phyloP scores from a whole-genome alignment of 1,140 invertebrate species.

The Cepaea nemoralis region DNA sequence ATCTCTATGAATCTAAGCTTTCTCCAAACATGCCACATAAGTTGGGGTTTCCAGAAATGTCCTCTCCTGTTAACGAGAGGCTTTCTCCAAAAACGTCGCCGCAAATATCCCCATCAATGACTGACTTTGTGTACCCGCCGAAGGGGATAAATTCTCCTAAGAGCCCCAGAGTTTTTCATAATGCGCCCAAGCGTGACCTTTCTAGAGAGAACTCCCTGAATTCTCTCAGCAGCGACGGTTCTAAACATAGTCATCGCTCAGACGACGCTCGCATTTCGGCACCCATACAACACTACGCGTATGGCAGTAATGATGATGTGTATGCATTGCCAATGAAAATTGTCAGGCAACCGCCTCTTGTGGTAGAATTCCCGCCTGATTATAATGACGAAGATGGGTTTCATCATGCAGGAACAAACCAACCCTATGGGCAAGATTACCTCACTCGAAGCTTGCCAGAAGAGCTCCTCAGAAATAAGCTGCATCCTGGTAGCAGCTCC shows the following conservation, averaged over 20 bases:
- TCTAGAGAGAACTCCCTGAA: slow-evolving; percentile 13
- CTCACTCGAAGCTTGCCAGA: slow-evolving; percentile 50
- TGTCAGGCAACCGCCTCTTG: neutral
- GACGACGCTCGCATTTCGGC: neutral
- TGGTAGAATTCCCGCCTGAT: slow-evolving; percentile 48
- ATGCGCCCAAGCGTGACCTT: neutral
- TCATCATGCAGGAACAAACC: neutral
- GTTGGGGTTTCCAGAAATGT: neutral
- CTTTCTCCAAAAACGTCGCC: neutral
- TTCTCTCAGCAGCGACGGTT: neutral
- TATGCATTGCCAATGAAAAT: slow-evolving; percentile 14
- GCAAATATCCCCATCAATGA: neutral
- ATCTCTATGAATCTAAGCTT: neutral
- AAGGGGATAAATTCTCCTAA: slow-evolving; percentile 29
- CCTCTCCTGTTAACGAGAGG: neutral
- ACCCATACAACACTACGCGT: neutral
- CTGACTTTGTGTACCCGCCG: slow-evolving; percentile 9
- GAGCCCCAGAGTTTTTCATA: neutral
- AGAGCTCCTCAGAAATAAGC: slow-evolving; percentile 42
- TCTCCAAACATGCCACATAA: neutral
- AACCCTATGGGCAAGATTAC: slow-evolving; percentile 4
- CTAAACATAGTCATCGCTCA: neutral
- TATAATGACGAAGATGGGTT: slow-evolving; percentile 49
- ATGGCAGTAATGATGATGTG: slow-evolving; percentile 3
- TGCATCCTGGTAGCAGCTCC: slow-evolving; percentile 7